Evolutionary conservation across 2,797 vertebrate species (phyloP), one percentile per base, ranked within the genome.

Genomic region (Simalia tracyae): DNA sequence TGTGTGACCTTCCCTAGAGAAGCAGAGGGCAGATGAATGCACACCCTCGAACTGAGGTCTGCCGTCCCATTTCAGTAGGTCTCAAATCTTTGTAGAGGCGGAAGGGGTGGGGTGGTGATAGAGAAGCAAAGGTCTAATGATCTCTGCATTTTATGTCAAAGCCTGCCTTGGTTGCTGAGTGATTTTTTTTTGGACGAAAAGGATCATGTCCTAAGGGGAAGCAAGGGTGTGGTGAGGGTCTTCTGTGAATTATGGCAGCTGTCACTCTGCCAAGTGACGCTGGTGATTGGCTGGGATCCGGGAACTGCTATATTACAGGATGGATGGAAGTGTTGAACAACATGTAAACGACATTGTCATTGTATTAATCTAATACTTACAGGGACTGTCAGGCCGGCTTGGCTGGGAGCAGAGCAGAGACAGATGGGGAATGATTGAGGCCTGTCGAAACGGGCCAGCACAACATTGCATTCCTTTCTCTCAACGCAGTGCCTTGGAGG

Each of bases 291-390:
- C 87, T 9, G 50, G 36, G 87, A 85, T 85, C 87, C 15, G 87
- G 42, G 87, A 46, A 31, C 54, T 5, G 87, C 50, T 68, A 2
- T 85, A 85, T 86, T 85, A 89, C 54, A 28, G 91, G 91, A 31
- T 24, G 61, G 87, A 89, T 2, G 46, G 91, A 68, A 89, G 85
- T 86, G 88, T 89, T 59, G 26, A 89, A 89, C 91, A 59, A 86
- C 81, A 89, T 86, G 91, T 89, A 92, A 92, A 92, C 68, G 50
- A 89, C 61, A 68, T 59, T 86, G 87, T 68, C 81, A 57, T 61
- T 11, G 66, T 89, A 89, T 92, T 89, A 92, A 92, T 92, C 76
- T 59, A 86, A 85, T 86, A n/a, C 87, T 66, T 89, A 22, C 87
- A 66, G 87, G 24, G 81, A 24, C 54, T 68, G 91, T 56, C 87